Conservation (phyloP, 2,113 vertebrate genomes). For the Natator depressus region DNA sequence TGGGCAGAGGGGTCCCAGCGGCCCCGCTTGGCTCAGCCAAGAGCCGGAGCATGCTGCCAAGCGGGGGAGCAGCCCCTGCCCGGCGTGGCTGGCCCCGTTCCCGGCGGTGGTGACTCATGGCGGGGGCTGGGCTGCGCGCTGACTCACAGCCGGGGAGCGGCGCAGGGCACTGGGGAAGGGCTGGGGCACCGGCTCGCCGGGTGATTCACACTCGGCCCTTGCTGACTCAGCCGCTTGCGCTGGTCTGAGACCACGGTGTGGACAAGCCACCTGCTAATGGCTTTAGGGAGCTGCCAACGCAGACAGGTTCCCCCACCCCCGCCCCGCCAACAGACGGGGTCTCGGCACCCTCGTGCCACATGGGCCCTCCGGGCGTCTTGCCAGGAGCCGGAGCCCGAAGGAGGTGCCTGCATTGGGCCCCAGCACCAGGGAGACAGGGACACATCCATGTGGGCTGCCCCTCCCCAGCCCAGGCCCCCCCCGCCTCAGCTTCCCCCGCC, state of each 20-base stretch:
- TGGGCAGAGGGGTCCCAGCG: no score
- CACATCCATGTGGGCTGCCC: no score
- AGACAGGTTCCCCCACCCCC: not conserved
- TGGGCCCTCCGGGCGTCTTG: no score
- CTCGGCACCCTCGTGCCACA: no score
- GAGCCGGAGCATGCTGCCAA: no score
- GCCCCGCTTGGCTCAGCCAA: no score
- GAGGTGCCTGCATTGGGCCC: accelerated
- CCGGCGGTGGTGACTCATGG: not conserved
- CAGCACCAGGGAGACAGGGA: accelerated
- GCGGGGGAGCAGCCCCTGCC: no score
- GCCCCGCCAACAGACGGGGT: no score
- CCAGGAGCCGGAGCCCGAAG: not conserved
- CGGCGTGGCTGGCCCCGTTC: not conserved
- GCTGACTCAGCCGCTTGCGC: slow-evolving; percentile 18
- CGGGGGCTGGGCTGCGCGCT: no score
- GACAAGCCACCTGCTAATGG: not conserved
- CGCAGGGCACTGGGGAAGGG: not conserved
- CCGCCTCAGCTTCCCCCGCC: no score
- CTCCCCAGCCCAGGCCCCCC: no score
- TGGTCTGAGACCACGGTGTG: not conserved
- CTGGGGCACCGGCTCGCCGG: not conserved
- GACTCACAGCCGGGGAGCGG: no score
- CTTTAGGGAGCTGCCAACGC: not conserved
- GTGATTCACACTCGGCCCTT: slow-evolving; percentile 21